Percentiles rank a stretch among this genome's conserved stretches.
Conservation (phyloP, 1,140 invertebrate genomes). For the Octopus sinensis region DNA sequence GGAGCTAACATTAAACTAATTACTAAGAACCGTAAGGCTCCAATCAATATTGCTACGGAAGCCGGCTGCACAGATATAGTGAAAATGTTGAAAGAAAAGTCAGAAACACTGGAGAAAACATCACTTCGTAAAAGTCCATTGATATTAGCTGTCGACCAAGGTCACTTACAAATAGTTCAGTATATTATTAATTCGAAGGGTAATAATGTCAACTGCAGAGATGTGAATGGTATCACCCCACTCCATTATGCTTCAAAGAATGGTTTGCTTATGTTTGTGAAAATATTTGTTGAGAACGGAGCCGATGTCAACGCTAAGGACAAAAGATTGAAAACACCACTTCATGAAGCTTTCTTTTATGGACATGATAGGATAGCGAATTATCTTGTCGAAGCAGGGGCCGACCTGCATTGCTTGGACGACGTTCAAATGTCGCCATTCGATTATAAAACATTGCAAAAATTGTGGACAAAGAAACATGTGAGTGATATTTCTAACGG, state of each 20-base stretch:
- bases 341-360: conserved; percentile 38
- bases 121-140: conserved; percentile 43
- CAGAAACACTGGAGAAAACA: conserved; percentile 67
- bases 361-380: conserved; percentile 29
- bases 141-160: conserved; percentile 38
- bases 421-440: conserved; percentile 35
- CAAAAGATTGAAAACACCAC: conserved; percentile 38
- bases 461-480: conserved; percentile 8
- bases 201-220: conserved; percentile 40
- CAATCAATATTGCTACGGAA: conserved; percentile 59
- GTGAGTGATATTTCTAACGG: too few species aligned
- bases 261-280: conserved; percentile 30
- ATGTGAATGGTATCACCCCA: conserved; percentile 44
- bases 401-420: conserved; percentile 32
- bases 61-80: conserved; percentile 69
- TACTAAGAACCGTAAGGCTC: conserved; percentile 69
- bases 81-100: conserved; percentile 73
- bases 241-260: conserved; percentile 39
- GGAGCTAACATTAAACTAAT: conserved; percentile 83
- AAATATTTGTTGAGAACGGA: conserved; percentile 32
- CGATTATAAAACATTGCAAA: conserved; percentile 33
- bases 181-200: conserved; percentile 40
- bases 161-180: conserved; percentile 31
- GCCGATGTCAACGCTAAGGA: conserved; percentile 40
- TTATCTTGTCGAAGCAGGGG: conserved; percentile 33